Conservation (phyloP, 2,888 invertebrate genomes). For the Lissocephala sabroskyi region DNA sequence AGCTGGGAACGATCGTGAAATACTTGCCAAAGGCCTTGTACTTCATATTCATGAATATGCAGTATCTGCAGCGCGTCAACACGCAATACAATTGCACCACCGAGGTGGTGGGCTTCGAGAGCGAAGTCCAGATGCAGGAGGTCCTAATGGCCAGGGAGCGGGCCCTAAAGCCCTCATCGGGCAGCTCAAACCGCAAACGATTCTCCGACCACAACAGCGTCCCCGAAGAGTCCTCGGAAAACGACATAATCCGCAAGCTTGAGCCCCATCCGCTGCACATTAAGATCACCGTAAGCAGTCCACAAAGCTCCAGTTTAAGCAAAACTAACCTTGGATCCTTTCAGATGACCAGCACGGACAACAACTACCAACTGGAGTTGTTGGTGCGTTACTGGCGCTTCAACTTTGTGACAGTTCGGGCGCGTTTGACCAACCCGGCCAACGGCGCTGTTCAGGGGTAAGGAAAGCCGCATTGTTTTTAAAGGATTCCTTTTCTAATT, state of each 20-base stretch:
- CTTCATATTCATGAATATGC: slow-evolving; percentile 87
- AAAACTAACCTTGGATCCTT: not conserved
- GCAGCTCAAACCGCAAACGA: slow-evolving; percentile 4
- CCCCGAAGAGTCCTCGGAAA: not conserved
- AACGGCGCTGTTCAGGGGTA: slow-evolving; percentile 26
- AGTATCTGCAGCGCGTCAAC: slow-evolving; percentile 61
- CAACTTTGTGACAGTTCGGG: slow-evolving; percentile 38
- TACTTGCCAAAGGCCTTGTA: slow-evolving; percentile 88
- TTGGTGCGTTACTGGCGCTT: slow-evolving; percentile 38
- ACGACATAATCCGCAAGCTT: slow-evolving; percentile 13
- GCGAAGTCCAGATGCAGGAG: slow-evolving; percentile 43
- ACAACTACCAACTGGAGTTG: slow-evolving; percentile 24
- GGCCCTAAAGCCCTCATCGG: not conserved
- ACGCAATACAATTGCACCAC: slow-evolving; percentile 19
- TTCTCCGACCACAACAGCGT: slow-evolving; percentile 12
- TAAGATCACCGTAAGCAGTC: slow-evolving; percentile 33
- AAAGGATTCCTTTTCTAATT: not conserved
- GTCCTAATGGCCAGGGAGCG: slow-evolving; percentile 20
- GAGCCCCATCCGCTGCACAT: slow-evolving; percentile 42
- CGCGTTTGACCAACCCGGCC: slow-evolving; percentile 19
- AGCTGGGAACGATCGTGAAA: slow-evolving; percentile 82
- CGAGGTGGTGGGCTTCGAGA: slow-evolving; percentile 43
- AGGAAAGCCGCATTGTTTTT: not conserved
- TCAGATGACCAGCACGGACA: slow-evolving; percentile 30
- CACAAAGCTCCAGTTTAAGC: not conserved